Base-by-base conservation (phyloP, 2,113 vertebrate species). In the Caretta caretta region DNA sequence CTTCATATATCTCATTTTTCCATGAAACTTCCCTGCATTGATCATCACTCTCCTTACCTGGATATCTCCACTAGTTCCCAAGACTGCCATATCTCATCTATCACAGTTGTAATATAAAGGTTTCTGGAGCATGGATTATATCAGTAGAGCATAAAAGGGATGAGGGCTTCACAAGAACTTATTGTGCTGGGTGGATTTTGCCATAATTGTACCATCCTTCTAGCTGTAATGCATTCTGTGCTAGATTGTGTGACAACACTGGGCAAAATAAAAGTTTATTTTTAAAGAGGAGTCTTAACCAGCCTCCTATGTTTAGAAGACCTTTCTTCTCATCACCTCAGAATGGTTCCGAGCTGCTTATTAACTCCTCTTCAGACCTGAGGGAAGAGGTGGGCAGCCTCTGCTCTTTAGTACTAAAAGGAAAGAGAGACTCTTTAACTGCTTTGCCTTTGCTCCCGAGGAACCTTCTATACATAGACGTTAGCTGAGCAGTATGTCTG, bases 221-320 rank as follows among this genome's bases (percentile, higher is more conserved):
- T 69, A 2, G 20, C 31, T 72, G 4, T 11, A 79, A 90, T 84
- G 57, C 10, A 62, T 93, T 80, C 57, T 49, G 10, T 80, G 8
- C 4, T 12, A 4, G 59, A 86, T 84, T 92, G 38, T 27, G 20
- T 92, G 75, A 84, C 87, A 91, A 92, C 80, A 17, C 51, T 10
- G 2, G 31, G 46, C 89, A 80, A 51, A 85, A 50, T 50, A 84
- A 48, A 3, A 8, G 19, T 19, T 22, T 35, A 72, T 46, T 79
- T 78, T 87, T 87, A 54, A 92, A 96, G 84, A 53, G 59, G 51
- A 85, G 46, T 27, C 27, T 83, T 72, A 90, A 84, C 31, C 13
- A 85, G 48, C 42, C 9, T 2, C 2, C 13, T 12, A 80, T 57
- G 25, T n/a, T 97, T 91, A 3, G 1, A 83, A 91, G 76, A 59